Percentiles rank a stretch among this genome's conserved stretches.
Evolutionary conservation across 2,113 vertebrate species (phyloP).

Genomic region (Anhinga anhinga): DNA sequence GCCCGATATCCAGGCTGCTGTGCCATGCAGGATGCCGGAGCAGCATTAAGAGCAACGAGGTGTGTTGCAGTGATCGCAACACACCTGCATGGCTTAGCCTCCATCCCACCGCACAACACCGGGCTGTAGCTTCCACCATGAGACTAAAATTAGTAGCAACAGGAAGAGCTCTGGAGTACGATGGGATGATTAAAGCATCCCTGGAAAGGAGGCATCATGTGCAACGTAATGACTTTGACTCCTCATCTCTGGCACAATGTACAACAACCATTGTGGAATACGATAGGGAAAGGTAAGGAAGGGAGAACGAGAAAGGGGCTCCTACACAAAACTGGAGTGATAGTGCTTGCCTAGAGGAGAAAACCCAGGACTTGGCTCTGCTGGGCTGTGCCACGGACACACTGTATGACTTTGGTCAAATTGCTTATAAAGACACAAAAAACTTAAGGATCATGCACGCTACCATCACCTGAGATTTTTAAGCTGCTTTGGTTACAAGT

Average conservation of each 20-base stretch:
- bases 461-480: background rate
- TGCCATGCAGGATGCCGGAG: background rate
- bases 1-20: background rate
- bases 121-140: background rate
- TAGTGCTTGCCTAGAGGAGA: background rate
- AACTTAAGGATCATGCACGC: background rate
- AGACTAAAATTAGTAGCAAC: background rate
- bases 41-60: background rate
- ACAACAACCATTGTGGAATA: background rate
- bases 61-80: background rate
- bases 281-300: background rate
- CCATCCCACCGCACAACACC: background rate
- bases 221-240: background rate
- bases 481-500: background rate
- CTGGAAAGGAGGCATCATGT: slow-evolving; percentile 14
- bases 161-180: slow-evolving; percentile 17
- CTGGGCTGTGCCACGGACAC: background rate
- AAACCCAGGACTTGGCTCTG: background rate
- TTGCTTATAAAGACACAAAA: background rate
- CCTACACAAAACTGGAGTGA: background rate
- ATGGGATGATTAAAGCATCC: slow-evolving; percentile 1
- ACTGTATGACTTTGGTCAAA: background rate
- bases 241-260: background rate
- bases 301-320: background rate
- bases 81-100: background rate